phyloP scores from a whole-genome alignment of 1,140 invertebrate species.

The Adoxophyes honmai region DNA sequence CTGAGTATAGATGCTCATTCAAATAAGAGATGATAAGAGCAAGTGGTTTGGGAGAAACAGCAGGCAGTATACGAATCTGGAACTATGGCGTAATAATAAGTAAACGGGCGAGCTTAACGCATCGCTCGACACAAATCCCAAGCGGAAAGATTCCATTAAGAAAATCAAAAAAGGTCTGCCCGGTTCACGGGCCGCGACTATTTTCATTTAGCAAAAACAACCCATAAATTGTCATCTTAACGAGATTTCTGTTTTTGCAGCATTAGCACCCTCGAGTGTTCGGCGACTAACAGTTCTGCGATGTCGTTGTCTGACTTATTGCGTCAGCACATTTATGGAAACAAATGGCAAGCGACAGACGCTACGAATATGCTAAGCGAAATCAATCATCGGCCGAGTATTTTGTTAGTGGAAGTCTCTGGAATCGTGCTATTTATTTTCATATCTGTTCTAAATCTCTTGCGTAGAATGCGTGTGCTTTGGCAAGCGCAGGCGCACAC shows the following conservation, averaged over 20 bases:
- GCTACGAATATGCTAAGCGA: not conserved
- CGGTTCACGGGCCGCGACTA: slow-evolving; percentile 69
- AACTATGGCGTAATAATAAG: slow-evolving; percentile 44
- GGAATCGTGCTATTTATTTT: slow-evolving; percentile 8
- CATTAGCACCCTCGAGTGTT: slow-evolving; percentile 60
- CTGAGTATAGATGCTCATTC: slow-evolving; percentile 11
- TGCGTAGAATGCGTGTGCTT: slow-evolving; percentile 42
- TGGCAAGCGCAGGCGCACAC: slow-evolving; percentile 60
- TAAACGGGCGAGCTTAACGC: slow-evolving; percentile 56
- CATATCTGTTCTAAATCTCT: slow-evolving; percentile 14
- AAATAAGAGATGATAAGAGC: not conserved
- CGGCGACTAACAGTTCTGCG: slow-evolving; percentile 42
- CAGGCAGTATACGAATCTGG: slow-evolving; percentile 36
- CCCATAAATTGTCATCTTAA: slow-evolving; percentile 77
- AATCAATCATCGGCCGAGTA: slow-evolving; percentile 8
- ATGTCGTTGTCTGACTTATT: slow-evolving; percentile 27
- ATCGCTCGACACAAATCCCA: slow-evolving; percentile 68
- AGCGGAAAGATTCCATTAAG: slow-evolving; percentile 75
- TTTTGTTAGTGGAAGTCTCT: not conserved
- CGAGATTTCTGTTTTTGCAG: slow-evolving; percentile 74
- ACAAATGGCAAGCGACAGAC: slow-evolving; percentile 1
- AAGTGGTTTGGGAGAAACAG: slow-evolving; percentile 23
- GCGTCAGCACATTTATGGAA: slow-evolving; percentile 22
- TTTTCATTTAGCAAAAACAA: slow-evolving; percentile 77
- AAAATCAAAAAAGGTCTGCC: slow-evolving; percentile 76